A percentile compares a stretch with the other conserved stretches of the same genome.
phyloP scores from a whole-genome alignment of 23 tunicate genomes.

The Halocynthia roretzi region DNA sequence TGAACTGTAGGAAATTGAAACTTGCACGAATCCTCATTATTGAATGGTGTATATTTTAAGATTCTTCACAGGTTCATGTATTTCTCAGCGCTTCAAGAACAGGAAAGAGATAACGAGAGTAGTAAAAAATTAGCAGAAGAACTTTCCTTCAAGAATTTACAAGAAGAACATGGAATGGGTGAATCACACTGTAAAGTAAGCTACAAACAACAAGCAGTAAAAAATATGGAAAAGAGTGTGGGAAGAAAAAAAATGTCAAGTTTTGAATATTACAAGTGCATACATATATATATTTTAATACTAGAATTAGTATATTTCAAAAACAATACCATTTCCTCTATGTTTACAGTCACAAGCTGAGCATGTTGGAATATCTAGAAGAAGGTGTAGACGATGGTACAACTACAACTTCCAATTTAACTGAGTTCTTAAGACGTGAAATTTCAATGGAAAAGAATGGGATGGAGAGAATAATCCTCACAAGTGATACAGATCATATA shows the following conservation, averaged over 20 bases:
- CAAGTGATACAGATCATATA: not conserved
- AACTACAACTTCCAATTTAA: constrained; percentile 3
- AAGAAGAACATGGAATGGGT: constrained; percentile 19
- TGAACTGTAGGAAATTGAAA: too few relatives aligned
- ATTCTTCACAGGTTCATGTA: not conserved
- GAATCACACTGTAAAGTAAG: not conserved
- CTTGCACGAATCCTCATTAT: too few relatives aligned
- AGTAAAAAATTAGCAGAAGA: constrained; percentile 22
- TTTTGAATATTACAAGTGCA: constrained; percentile 31
- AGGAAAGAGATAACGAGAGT: not conserved
- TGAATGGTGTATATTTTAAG: too few relatives aligned
- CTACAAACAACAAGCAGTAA: constrained; percentile 8
- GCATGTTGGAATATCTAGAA: constrained; percentile 32
- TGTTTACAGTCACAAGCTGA: constrained; percentile 15
- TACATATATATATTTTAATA: not conserved
- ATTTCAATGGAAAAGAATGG: not conserved
- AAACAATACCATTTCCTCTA: not conserved
- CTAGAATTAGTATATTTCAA: not conserved
- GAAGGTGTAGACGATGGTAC: constrained; percentile 37
- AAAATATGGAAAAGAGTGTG: constrained; percentile 25
- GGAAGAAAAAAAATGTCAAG: constrained; percentile 21
- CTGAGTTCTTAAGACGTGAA: not conserved
- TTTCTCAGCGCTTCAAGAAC: constrained; percentile 3
- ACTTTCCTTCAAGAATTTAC: constrained; percentile 23
- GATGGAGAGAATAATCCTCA: not conserved